Evolutionary conservation across 1,140 invertebrate genomes (phyloP), one percentile per base, ranked within the genome.

Genomic region (Drosophila pectinifera): DNA sequence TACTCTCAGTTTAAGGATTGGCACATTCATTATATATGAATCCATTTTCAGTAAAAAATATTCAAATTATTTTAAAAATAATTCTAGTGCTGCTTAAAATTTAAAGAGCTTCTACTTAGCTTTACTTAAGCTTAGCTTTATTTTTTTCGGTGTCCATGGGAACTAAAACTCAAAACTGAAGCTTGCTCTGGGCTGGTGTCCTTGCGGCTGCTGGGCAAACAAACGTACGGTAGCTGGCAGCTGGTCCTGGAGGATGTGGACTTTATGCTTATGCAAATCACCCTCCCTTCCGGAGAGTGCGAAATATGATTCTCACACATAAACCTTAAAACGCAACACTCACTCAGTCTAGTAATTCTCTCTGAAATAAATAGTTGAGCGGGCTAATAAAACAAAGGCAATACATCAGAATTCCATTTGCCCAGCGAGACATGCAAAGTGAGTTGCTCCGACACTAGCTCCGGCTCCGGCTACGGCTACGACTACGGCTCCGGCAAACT

Each of bases 241-340:
- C 67, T 70, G 67, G 46, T 70, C 48, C 64, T 56, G 49, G 49
- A 70, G 67, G 63, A 69, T 70, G 64, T 78, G 69, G 83, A 83
- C 83, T 86, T 86, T 86, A 86, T 86, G 79, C 81, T 88, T 86
- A 86, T 86, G 83, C 81, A 86, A 88, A 86, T 86, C 73, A 82
- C 58, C 85, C 68, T 55, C 53, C 43, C 76, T 67, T 73, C 79
- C 79, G 79, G 83, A 77, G 70, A 86, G 83, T 86, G 83, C 83
- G 81, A 88, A 86, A 86, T 86, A 86, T 86, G 79, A 86, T 86
- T 76, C 69, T 3, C 38, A 24, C 39, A 14, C 70, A 86, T 86
- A 76, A 86, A 76, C 78, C 78, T 86, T 65, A 79, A 88, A 79
- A 56, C 53, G 74, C 48, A 65, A 43, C 46, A 69, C 42, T 59